Percentiles rank a stretch among this genome's conserved stretches.
Conservation (phyloP, 1,140 invertebrate genomes). For the Lamellibrachia luymesi region DNA sequence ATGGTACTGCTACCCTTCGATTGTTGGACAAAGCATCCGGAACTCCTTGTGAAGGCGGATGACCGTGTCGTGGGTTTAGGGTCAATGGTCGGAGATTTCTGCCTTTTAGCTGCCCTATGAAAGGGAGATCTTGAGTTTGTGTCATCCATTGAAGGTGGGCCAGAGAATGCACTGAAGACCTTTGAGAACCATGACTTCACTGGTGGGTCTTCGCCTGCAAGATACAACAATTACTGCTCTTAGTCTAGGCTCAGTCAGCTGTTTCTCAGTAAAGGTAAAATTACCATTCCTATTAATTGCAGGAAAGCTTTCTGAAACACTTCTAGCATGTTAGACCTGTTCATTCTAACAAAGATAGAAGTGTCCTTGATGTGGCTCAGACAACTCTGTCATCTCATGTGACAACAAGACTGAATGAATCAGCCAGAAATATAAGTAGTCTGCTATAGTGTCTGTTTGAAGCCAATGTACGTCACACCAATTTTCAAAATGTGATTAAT, state of each 20-base stretch:
- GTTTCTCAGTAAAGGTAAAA: too few relatives aligned
- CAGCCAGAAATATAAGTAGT: background rate
- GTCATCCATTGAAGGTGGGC: background rate
- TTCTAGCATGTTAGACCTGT: too few relatives aligned
- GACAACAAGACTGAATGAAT: background rate
- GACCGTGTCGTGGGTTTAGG: background rate
- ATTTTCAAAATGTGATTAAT: background rate
- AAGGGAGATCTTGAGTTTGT: background rate
- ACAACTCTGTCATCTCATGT: background rate
- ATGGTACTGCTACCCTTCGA: background rate
- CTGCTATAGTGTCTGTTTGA: background rate
- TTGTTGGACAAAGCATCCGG: background rate
- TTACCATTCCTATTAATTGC: too few relatives aligned
- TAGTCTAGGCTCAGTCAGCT: background rate
- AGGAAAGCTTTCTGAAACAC: too few relatives aligned
- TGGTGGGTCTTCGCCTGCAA: background rate
- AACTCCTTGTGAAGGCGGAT: background rate
- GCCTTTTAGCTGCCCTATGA: background rate
- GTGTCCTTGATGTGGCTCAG: too few relatives aligned
- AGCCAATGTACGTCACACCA: background rate
- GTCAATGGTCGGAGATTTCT: background rate
- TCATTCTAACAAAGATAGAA: too few relatives aligned
- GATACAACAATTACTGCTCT: background rate
- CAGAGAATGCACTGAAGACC: background rate
- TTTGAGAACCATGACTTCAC: background rate